Evolutionary conservation across 2,888 invertebrate genomes (phyloP).

Genomic region (Caenorhabditis drosophilae): DNA sequence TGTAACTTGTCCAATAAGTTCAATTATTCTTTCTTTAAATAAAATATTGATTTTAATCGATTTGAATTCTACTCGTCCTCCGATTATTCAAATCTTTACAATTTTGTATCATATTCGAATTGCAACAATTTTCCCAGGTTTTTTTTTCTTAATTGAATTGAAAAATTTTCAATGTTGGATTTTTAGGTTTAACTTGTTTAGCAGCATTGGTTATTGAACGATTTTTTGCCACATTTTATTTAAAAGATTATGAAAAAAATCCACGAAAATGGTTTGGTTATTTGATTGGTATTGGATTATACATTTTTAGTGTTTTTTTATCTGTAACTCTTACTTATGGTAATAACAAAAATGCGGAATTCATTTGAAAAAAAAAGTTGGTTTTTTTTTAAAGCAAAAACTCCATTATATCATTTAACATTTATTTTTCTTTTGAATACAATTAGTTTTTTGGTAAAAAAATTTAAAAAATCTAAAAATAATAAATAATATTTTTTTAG

Average conservation of each 20-base stretch:
- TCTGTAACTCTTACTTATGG: constrained; percentile 3
- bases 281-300: constrained; percentile 15
- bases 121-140: constrained; percentile 23
- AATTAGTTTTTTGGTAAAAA: constrained; percentile 13
- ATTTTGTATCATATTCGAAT: constrained; percentile 17
- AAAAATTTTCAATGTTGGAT: not conserved
- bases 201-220: constrained; percentile 26
- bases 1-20: constrained; percentile 20
- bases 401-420: constrained; percentile 16
- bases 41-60: constrained; percentile 11
- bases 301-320: constrained; percentile 13
- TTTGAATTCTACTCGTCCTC: too few species aligned
- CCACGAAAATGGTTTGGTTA: constrained; percentile 20
- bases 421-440: constrained; percentile 14
- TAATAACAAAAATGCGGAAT: not conserved
- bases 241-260: constrained; percentile 20
- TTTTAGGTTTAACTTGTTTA: constrained; percentile 18
- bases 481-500: constrained; percentile 1
- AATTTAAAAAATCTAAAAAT: not conserved
- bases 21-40: constrained; percentile 6
- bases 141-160: not conserved
- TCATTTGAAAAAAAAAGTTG: too few species aligned
- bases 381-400: constrained; percentile 14
- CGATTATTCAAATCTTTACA: constrained; percentile 8
- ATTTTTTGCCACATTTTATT: constrained; percentile 16